Percentiles rank a stretch among this genome's conserved stretches.
Conservation (phyloP, 2,113 vertebrate species). For the Zeus faber region DNA sequence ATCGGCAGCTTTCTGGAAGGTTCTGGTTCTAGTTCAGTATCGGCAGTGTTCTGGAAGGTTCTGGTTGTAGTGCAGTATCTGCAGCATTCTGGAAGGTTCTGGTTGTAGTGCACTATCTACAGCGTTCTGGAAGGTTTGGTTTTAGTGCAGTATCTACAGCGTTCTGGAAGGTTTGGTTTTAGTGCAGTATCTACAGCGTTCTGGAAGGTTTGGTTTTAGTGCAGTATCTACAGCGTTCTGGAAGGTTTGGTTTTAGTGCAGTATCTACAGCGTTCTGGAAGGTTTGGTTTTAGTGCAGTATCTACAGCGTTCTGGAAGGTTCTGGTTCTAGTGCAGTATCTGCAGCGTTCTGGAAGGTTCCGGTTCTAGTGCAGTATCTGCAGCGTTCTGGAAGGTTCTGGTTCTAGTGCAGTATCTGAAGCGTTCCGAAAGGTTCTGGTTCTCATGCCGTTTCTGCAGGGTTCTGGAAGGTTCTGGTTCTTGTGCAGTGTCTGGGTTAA, state of each 20-base stretch:
- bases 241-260: slow-evolving; percentile 24
- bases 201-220: slow-evolving; percentile 19
- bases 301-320: slow-evolving; percentile 33
- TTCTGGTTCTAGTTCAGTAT: slow-evolving; percentile 37
- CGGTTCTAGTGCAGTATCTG: slow-evolving; percentile 39
- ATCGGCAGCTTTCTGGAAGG: slow-evolving; percentile 28
- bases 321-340: slow-evolving; percentile 36
- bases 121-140: slow-evolving; percentile 25
- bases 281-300: slow-evolving; percentile 35
- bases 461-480: slow-evolving; percentile 22
- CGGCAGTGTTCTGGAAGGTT: slow-evolving; percentile 31
- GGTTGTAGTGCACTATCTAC: slow-evolving; percentile 38
- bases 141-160: slow-evolving; percentile 43
- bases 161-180: slow-evolving; percentile 20
- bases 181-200: slow-evolving; percentile 49
- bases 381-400: slow-evolving; percentile 27
- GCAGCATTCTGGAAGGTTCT: slow-evolving; percentile 33
- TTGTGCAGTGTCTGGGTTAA: slow-evolving; percentile 52
- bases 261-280: slow-evolving; percentile 46
- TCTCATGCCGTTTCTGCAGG: slow-evolving; percentile 45
- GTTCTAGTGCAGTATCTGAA: slow-evolving; percentile 42
- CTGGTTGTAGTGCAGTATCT: slow-evolving; percentile 36
- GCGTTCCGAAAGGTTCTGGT: slow-evolving; percentile 24
- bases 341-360: slow-evolving; percentile 38
- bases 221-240: slow-evolving; percentile 49